Evolutionary conservation across 2,113 vertebrate genomes (phyloP), one percentile per base, ranked within the genome.

Genomic region (Tauraco erythrolophus): DNA sequence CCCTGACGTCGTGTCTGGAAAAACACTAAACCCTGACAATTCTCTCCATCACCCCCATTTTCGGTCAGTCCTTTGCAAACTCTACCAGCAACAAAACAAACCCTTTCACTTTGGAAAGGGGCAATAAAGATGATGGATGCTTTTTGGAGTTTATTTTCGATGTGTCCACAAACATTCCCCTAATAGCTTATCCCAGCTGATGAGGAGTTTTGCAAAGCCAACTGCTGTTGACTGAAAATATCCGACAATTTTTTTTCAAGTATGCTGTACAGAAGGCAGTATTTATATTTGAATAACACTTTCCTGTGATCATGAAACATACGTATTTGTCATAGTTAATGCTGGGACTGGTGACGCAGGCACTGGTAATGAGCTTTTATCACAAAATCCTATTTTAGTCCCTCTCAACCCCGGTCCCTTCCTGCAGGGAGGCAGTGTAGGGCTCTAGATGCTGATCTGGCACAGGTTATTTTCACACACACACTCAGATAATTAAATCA

Each of bases 171-270:
- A 92, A 87, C 91, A 92, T 84, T 88, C 91, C 91, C 91, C 93
- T 87, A 87, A 94, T 54, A 91, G 93, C 91, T 92, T 53, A 60
- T 89, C 89, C 66, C 89, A 95, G 95, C 89, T 87, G 91, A 96
- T 37, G 80, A 95, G 86, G 43, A 94, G 86, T 24, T 89, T 54
- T 58, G 54, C 14, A n/a, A 79, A 96, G 89, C 93, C 96, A 96
- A 91, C 79, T 94, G 91, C 94, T 91, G 86, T 37, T 65, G 84
- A 74, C 76, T 91, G 93, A 94, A 96, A 95, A 91, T 70, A 89
- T 68, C 94, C 66, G 76, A 61, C 88, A 30, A n/a, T 25, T 75
- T 61, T 56, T 60, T 77, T 62, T 46, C 39, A 5, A 86, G 65
- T 60, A 11, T 22, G 66, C 65, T 45, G 28, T 19, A 53, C 33